Base-by-base conservation (phyloP, 2,113 vertebrate species). In the Telmatochromis sp. region DNA sequence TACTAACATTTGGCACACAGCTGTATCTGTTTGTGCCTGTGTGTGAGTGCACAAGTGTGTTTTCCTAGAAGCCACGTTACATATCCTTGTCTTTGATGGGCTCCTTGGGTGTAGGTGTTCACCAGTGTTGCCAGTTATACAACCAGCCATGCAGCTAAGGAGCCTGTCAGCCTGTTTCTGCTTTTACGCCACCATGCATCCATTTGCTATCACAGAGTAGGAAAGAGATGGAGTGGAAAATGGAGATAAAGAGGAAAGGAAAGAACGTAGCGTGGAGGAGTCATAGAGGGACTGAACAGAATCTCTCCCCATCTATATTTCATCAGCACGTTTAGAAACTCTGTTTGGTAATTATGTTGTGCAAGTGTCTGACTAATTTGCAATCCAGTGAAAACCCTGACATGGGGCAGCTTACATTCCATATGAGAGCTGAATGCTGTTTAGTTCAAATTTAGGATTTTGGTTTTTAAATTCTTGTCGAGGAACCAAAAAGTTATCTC, bases 111-210 rank as follows among this genome's bases (percentile, higher is more conserved):
- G 95, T 96, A 96, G 96, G 93, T 96, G 96, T 97, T 97, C 95
- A 95, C 97, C 98, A 98, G 98, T 98, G 97, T 97, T 97, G 97
- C 97, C 96, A 97, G 97, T 97, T 98, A 97, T 94, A 94, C 91
- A 95, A 92, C 91, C 97, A 95, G 49, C 93, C 91, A 91, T 94
- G 95, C 93, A 85, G 95, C 95, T 97, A 96, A 92, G 92, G 94
- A 88, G 89, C 95, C 94, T 94, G 93, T 95, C 94, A 94, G 91
- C 86, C 89, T 92, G 90, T 53, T 89, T 87, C 83, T 91, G 93
- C 94, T 87, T 93, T 68, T 65, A 90, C 87, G 14, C 87, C 91
- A 87, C 60, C 70, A 31, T 17, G 89, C 88, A 91, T 88, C 88
- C 89, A 90, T 89, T 84, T 58, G 57, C 87, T 63, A 42, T 82